A percentile compares a stretch with the other conserved stretches of the same genome.
phyloP scores from a whole-genome alignment of 2,797 vertebrate genomes.

The Anguilla obscura region DNA sequence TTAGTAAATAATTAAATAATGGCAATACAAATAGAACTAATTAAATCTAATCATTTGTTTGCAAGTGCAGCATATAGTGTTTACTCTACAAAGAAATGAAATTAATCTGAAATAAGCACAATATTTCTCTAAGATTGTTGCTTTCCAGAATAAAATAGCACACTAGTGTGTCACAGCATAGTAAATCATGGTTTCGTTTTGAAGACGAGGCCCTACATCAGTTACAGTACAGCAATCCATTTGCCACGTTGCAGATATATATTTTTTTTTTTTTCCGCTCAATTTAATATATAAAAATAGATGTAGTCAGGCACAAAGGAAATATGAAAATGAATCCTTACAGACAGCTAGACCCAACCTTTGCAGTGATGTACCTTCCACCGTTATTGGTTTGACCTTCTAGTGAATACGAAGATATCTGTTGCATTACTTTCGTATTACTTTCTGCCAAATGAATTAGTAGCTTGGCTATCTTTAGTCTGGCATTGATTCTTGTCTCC shows the following conservation, averaged over 20 bases:
- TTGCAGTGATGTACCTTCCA: constrained; percentile 79
- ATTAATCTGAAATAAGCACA: neutral
- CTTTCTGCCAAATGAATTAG: constrained; percentile 73
- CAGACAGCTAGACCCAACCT: constrained; percentile 76
- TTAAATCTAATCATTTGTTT: neutral
- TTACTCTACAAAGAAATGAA: neutral
- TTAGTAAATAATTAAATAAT: neutral
- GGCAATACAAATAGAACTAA: neutral
- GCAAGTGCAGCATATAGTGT: neutral
- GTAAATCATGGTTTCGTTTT: neutral
- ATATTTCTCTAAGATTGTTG: too few species aligned
- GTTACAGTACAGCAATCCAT: too few species aligned
- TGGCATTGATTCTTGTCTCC: constrained; percentile 62
- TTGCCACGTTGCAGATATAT: too few species aligned
- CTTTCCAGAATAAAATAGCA: too few species aligned
- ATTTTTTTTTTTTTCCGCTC: too few species aligned
- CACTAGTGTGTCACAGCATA: neutral
- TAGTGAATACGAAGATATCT: constrained; percentile 26
- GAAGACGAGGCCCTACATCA: neutral
- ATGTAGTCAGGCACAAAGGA: constrained; percentile 46
- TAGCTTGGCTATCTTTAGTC: constrained; percentile 57
- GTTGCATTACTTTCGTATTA: constrained; percentile 63
- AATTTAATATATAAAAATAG: neutral
- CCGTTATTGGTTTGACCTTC: constrained; percentile 84
- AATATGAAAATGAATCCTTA: constrained; percentile 74